Conservation (phyloP, 2,888 invertebrate genomes). For the Celastrina argiolus region DNA sequence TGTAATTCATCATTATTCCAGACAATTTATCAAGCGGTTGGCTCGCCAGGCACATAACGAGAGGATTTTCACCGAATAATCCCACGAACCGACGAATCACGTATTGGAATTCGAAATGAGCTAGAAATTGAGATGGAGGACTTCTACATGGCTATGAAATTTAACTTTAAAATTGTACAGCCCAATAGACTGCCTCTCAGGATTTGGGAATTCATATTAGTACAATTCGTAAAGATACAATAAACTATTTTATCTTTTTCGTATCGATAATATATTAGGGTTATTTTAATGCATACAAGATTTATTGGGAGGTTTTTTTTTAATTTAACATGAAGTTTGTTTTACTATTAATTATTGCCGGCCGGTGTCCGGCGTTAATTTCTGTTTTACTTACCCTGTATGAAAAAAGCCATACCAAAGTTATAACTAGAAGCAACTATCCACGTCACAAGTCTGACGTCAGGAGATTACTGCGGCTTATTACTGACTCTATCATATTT, state of each 20-base stretch:
- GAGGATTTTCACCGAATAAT: constrained; percentile 77
- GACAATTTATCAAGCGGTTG: constrained; percentile 78
- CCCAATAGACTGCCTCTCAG: constrained; percentile 22
- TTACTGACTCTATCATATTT: constrained; percentile 77
- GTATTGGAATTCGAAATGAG: constrained; percentile 76
- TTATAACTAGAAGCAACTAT: constrained; percentile 43
- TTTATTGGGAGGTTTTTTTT: too few species aligned
- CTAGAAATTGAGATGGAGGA: constrained; percentile 75
- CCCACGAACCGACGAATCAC: constrained; percentile 76
- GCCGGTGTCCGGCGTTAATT: too few species aligned
- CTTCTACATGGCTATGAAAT: constrained; percentile 56
- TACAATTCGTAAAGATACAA: neutral
- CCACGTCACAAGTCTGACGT: constrained; percentile 49
- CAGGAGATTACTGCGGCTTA: constrained; percentile 64
- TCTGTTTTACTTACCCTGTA: neutral
- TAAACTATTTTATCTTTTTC: too few species aligned
- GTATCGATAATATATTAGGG: too few species aligned
- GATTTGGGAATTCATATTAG: neutral
- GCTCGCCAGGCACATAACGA: constrained; percentile 76
- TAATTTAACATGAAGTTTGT: too few species aligned
- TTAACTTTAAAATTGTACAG: constrained; percentile 34
- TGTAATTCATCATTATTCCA: constrained; percentile 79
- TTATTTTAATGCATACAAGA: too few species aligned
- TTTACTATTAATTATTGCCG: too few species aligned
- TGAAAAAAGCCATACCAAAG: neutral